Evolutionary conservation across 2,888 invertebrate species (phyloP).

Genomic region (Stenchaetothrips biformis): DNA sequence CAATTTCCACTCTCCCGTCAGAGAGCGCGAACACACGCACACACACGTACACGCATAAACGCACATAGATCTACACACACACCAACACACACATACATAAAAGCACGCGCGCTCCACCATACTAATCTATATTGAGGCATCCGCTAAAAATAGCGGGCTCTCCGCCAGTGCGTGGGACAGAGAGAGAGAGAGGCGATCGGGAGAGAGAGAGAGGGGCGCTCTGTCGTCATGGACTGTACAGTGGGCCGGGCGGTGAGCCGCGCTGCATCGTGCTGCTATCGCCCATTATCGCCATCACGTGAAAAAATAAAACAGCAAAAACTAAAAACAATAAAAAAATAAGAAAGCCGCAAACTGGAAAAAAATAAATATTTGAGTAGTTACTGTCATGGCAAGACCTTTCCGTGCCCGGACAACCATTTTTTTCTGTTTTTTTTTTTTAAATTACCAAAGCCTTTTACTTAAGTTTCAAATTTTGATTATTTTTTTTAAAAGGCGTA

Average conservation of each 20-base stretch:
- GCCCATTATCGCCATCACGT: too few relatives aligned
- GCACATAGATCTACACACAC: background rate
- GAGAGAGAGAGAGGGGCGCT: background rate
- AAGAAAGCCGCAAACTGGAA: background rate
- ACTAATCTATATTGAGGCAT: conserved; percentile 15
- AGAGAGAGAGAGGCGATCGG: too few relatives aligned
- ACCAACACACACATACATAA: background rate
- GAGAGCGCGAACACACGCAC: background rate
- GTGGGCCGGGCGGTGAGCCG: too few relatives aligned
- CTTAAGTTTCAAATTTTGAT: too few relatives aligned
- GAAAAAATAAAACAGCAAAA: background rate
- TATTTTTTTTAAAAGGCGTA: too few relatives aligned
- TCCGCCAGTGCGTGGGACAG: background rate
- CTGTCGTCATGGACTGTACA: too few relatives aligned
- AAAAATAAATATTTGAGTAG: too few relatives aligned
- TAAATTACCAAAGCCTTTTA: too few relatives aligned
- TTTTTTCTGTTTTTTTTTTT: too few relatives aligned
- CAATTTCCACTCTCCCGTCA: background rate
- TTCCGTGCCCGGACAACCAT: too few relatives aligned
- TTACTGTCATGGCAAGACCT: too few relatives aligned
- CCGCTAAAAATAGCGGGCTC: background rate
- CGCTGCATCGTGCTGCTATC: too few relatives aligned
- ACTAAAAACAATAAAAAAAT: background rate
- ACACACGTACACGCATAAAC: background rate
- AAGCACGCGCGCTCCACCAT: background rate